Evolutionary conservation across 2,797 vertebrate genomes (phyloP), one percentile per base, ranked within the genome.

Genomic region (Brachyrhaphis roseni): DNA sequence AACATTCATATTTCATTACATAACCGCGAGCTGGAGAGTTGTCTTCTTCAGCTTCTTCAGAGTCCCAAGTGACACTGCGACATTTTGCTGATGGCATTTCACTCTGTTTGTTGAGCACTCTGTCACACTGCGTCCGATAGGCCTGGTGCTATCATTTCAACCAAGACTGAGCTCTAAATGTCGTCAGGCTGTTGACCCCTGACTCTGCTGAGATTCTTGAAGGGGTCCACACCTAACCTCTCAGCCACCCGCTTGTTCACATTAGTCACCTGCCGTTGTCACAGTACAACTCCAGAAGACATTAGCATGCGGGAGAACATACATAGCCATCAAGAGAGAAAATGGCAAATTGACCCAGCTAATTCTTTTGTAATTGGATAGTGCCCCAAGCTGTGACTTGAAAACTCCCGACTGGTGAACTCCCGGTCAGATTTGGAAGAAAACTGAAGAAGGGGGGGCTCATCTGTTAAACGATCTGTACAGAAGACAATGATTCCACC

Each of bases 351-450:
- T 93, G 89, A 94, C 92, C 93, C 84, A 81, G 82, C 89, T 92
- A 91, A 93, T 92, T 92, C 85, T 81, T 84, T 80, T 78, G 86
- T 95, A 95, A 95, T 93, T 95, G 91, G 92, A 93, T 91, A 90
- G 92, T 91, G 91, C 93, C 88, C 87, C 88, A 81, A 87, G 88
- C 87, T 86, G 85, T 86, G 86, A 86, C 82, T 82, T 34, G 62
- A 92, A 86, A 92, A 93, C 86, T 81, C 46, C 86, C 85, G 8
- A 31, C 86, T 82, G 73, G 75, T 91, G 82, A 84, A 80, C 23
- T 53, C 51, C 51, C 3, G 81, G 53, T 88, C 72, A 43, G 43
- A 59, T 82, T 89, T 85, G 78, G 82, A 43, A 10, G 53, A 23
- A 39, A 36, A 3, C 13, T 4, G 7, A 45, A 71, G 68, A 70